phyloP scores from a whole-genome alignment of 2,113 vertebrate genomes.

The Indri indri region DNA sequence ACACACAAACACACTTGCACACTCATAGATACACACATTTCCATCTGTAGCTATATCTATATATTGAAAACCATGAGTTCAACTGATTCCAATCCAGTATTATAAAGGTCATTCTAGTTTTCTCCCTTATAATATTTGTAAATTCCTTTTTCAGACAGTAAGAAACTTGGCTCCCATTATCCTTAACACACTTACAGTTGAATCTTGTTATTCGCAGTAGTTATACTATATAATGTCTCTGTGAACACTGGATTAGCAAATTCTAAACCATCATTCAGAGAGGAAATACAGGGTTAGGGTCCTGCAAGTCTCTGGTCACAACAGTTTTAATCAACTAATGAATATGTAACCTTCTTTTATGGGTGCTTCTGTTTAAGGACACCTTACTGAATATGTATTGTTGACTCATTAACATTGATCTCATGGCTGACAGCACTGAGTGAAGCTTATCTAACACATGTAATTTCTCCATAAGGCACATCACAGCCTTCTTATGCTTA shows the following conservation, averaged over 20 bases:
- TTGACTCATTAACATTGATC: neutral
- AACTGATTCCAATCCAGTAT: neutral
- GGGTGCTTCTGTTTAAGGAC: neutral
- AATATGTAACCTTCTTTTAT: neutral
- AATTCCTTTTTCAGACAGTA: neutral
- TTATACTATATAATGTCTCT: neutral
- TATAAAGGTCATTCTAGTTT: neutral
- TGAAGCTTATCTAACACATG: neutral
- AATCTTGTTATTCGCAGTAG: neutral
- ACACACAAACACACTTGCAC: neutral
- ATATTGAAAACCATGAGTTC: neutral
- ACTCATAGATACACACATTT: neutral
- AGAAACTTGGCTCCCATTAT: neutral
- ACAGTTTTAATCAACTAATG: neutral
- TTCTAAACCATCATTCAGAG: neutral
- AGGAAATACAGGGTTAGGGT: neutral
- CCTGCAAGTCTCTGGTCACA: neutral
- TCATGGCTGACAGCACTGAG: neutral
- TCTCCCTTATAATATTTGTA: neutral
- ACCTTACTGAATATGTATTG: neutral
- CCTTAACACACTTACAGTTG: neutral
- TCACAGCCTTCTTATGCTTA: neutral
- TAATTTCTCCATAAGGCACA: neutral
- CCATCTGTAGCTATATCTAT: neutral
- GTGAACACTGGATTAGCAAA: neutral